Evolutionary conservation across 1,140 invertebrate genomes (phyloP).

Genomic region (Araneus ventricosus): DNA sequence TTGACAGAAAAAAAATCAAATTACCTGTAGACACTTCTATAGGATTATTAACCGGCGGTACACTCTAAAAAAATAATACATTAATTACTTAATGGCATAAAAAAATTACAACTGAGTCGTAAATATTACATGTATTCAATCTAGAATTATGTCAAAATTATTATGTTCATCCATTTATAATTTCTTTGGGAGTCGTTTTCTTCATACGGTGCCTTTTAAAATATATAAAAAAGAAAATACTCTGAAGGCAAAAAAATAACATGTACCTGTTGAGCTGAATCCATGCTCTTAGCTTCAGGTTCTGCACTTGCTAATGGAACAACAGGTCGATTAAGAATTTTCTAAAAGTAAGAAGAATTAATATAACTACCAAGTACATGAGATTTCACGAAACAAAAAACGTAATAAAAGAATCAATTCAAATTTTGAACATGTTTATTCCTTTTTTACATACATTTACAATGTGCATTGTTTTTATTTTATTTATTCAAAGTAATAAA

Average conservation of each 20-base stretch:
- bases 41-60: not conserved
- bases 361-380: not conserved
- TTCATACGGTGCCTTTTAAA: no score
- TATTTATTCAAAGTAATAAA: no score
- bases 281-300: not conserved
- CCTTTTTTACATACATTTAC: no score
- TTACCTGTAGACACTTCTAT: not conserved
- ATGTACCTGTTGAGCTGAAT: slow-evolving; percentile 1
- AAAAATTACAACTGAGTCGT: not conserved
- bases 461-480: no score
- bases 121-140: not conserved
- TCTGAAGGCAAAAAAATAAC: no score
- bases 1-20: not conserved
- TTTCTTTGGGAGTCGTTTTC: no score
- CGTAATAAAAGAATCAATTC: not conserved
- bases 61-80: not conserved
- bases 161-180: not conserved
- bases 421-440: no score
- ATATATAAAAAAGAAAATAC: no score
- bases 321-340: slow-evolving; percentile 49
- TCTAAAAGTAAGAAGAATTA: not conserved
- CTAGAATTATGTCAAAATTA: not conserved
- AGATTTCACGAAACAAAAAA: not conserved
- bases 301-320: not conserved
- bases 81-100: not conserved